Evolutionary conservation across 1,140 invertebrate species (phyloP).

Genomic region (Conopomorpha cramerella): DNA sequence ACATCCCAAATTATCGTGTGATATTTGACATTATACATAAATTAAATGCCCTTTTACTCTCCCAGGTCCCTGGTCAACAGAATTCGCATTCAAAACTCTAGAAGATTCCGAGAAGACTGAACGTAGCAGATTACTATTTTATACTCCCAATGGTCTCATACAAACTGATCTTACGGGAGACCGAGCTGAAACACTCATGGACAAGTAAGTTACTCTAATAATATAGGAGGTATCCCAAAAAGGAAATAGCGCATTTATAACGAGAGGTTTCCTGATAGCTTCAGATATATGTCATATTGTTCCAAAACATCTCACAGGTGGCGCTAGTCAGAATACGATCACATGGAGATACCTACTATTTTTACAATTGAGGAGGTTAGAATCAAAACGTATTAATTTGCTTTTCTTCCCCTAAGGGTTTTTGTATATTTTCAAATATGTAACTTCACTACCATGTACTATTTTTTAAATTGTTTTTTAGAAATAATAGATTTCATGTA

Average conservation of each 20-base stretch:
- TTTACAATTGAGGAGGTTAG: too few species aligned
- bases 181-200: constrained; percentile 66
- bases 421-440: too few species aligned
- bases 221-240: too few species aligned
- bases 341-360: not conserved
- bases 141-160: constrained; percentile 69
- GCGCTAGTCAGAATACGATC: not conserved
- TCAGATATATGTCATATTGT: not conserved
- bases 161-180: constrained; percentile 77
- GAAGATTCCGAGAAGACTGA: constrained; percentile 42
- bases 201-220: constrained; percentile 43
- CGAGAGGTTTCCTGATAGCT: too few species aligned
- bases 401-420: too few species aligned
- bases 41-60: constrained; percentile 1
- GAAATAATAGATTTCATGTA: too few species aligned
- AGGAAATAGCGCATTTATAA: too few species aligned
- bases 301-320: constrained; percentile 3
- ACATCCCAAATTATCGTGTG: too few species aligned
- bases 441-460: too few species aligned
- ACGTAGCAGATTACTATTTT: constrained; percentile 71
- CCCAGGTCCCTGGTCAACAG: constrained; percentile 77
- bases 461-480: too few species aligned
- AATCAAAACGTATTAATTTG: too few species aligned
- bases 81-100: constrained; percentile 72
- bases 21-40: not conserved